phyloP scores from a whole-genome alignment of 2,888 invertebrate species.

The Anthrax anthrax region DNA sequence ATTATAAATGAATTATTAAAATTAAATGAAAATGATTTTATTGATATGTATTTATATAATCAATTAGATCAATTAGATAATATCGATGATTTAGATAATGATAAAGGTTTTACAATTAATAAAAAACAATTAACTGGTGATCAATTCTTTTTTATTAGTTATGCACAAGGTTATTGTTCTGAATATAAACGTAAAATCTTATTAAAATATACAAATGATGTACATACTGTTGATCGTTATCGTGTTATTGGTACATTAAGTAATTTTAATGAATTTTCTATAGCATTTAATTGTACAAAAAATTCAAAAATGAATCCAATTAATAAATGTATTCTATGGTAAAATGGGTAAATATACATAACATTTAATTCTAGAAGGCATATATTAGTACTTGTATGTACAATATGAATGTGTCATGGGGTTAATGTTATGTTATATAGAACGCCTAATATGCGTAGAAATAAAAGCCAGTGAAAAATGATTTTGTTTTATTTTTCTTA shows the following conservation, averaged over 20 bases:
- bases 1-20: neutral
- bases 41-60: too few species aligned
- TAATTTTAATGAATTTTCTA: constrained; percentile 5
- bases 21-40: neutral
- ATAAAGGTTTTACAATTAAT: neutral
- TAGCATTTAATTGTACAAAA: constrained; percentile 2
- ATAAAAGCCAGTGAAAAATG: too few species aligned
- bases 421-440: too few species aligned
- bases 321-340: constrained; percentile 3
- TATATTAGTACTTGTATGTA: too few species aligned
- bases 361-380: too few species aligned
- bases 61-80: neutral
- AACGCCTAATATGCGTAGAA: too few species aligned
- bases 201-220: neutral
- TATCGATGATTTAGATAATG: neutral
- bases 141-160: neutral
- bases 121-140: neutral
- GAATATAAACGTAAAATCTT: neutral
- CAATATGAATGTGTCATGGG: too few species aligned
- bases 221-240: neutral
- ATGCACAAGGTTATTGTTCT: neutral
- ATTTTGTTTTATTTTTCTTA: too few species aligned
- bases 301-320: constrained; percentile 2
- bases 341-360: neutral
- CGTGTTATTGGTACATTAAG: constrained; percentile 3